Conservation (phyloP, 2,888 invertebrate genomes). For the Keiferia lycopersicella region DNA sequence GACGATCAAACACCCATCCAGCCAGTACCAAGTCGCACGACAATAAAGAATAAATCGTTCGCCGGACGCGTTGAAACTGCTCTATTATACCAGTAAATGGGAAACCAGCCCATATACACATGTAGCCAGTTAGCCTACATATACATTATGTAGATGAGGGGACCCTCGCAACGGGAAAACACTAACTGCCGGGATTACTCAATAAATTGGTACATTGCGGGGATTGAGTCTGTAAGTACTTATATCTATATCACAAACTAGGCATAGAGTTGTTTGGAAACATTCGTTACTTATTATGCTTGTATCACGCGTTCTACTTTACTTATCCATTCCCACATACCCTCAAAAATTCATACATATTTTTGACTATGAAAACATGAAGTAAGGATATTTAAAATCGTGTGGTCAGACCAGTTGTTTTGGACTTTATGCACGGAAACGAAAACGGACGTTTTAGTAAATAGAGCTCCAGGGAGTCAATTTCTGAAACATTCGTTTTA, state of each 20-base stretch:
- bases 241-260: neutral
- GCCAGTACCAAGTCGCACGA: conserved; percentile 55
- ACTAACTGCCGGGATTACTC: conserved; percentile 9
- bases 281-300: too few species aligned
- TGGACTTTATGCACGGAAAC: too few species aligned
- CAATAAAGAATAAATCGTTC: conserved; percentile 58
- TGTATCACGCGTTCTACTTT: too few species aligned
- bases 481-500: too few species aligned
- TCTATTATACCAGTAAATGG: conserved; percentile 71
- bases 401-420: too few species aligned
- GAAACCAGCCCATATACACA: conserved; percentile 45
- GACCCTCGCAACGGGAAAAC: conserved; percentile 16
- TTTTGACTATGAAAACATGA: too few species aligned
- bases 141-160: neutral
- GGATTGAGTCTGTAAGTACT: neutral
- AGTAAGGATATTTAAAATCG: too few species aligned
- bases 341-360: too few species aligned
- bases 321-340: too few species aligned
- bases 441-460: too few species aligned
- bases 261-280: neutral
- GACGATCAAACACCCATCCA: conserved; percentile 10
- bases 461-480: too few species aligned
- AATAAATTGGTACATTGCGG: conserved; percentile 15
- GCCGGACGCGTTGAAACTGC: conserved; percentile 64
- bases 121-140: neutral